Evolutionary conservation across 2,888 invertebrate genomes (phyloP), one percentile per base, ranked within the genome.

Genomic region (Macrophya annulata): DNA sequence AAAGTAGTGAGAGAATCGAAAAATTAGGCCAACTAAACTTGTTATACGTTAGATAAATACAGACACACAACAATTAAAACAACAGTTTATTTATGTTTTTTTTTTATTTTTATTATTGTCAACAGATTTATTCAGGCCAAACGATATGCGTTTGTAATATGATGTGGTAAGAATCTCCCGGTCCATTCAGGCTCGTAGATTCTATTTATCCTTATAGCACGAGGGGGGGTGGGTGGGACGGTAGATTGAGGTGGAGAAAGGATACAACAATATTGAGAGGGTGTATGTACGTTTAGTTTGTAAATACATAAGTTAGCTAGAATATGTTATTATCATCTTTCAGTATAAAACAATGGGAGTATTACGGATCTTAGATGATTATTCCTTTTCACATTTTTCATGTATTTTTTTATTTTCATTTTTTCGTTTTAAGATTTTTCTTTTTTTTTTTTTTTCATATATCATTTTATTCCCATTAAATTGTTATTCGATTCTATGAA

Each of bases 221-320:
- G 51, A 17, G 51, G 2, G 1, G 12, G 51, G 51, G 12, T 17
- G 62, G 62, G 10, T 2, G 62, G 62, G 25, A 21, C 10, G 9
- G 62, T 25, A 25, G 40, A 37, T 71, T n/a, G 37, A 1, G 48
- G 8, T 15, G 15, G 12, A 45, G 48, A 48, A 74, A 74, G 21
- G 40, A 74, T n/a, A 37, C 40, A 76, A 55, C 31, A 79, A 79
- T 79, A 79, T 79, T 59, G 31, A 37, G 79, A 55, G 79, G 51
- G 9, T 88, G 89, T 90, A 90, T 88, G 89, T 90, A 90, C 89
- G 91, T 88, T 90, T 91, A 91, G 91, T 89, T 87, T 91, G 90
- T 92, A 91, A 89, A 91, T 90, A 91, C n/a, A 55, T 55, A 31
- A 91, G 90, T 86, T 90, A 91, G 89, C 74, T 90, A 91, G 90